Evolutionary conservation across 2,797 vertebrate species (phyloP), one percentile per base, ranked within the genome.

Genomic region (Sebastes umbrosus): DNA sequence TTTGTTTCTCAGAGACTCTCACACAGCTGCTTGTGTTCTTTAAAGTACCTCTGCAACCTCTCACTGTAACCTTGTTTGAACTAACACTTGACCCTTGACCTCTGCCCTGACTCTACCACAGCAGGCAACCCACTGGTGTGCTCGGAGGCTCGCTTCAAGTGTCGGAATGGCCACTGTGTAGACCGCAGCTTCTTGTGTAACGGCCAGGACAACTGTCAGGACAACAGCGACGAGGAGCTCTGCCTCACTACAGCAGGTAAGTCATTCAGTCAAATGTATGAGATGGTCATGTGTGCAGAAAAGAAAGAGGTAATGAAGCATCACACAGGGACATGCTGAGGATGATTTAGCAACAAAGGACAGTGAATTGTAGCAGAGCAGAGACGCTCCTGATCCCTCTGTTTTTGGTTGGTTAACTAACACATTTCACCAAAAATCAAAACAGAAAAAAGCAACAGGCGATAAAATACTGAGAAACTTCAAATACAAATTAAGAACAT

Each of bases 181-280:
- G 98, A 99, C 92, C 98, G 97, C 90, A 99, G 98, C 92, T 99
- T 99, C 91, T 93, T 99, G 70, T 99, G 98, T 11, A 98, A 99
- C 1, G 97, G 97, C 60, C 96, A 98, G 67, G 97, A 99, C 85
- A 99, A 99, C 94, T 99, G 98, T 84, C 96, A 97, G 50, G 98
- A 99, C 93, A 99, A 98, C 95, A 99, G 98, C 0, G 98, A 99
- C 0, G 98, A 99, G 79, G 97, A 99, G 82, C 95, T 96, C 92
- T 99, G 98, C 6, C 96, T 97, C 46, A 97, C 94, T 59, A 96
- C 97, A 57, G 97, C 97, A 94, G 98, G 98, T 99, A 97, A 79
- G 93, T 58, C 20, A 36, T 65, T 5, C n/a, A 25, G n/a, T 32
- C 25, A 34, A 20, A 78, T 39, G 20, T 27, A 3, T 6, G 8